Evolutionary conservation across 2,113 vertebrate genomes (phyloP).

Genomic region (Catharus fuscescens): DNA sequence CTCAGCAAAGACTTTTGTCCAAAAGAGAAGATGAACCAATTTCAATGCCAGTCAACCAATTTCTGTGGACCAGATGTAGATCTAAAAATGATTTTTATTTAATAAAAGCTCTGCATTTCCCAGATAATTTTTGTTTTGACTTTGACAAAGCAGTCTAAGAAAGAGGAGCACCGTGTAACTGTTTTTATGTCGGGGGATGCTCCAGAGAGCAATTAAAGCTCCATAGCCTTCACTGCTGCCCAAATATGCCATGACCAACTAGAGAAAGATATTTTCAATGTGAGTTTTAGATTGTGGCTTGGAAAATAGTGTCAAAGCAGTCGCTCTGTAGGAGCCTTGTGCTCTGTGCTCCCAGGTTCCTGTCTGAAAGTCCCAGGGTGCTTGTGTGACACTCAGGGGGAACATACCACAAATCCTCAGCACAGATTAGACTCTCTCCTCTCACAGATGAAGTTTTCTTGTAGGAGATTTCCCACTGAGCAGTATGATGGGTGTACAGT

Average conservation of each 20-base stretch:
- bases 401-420: not conserved
- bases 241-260: not conserved
- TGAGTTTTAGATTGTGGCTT: not conserved
- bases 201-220: not conserved
- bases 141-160: not conserved
- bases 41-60: constrained; percentile 31
- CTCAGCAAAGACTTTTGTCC: constrained; percentile 34
- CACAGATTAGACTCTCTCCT: not conserved
- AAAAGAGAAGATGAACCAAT: constrained; percentile 22
- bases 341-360: not conserved
- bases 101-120: not conserved
- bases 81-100: constrained; percentile 44
- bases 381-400: not conserved
- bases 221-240: not conserved
- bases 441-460: not conserved
- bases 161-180: not conserved
- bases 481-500: not conserved
- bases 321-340: not conserved
- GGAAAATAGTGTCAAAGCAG: not conserved
- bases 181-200: not conserved
- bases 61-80: constrained; percentile 60
- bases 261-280: not conserved
- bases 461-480: not conserved
- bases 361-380: not conserved
- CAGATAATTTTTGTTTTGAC: not conserved